Evolutionary conservation across 2,113 vertebrate species (phyloP), one percentile per base, ranked within the genome.

Genomic region (Peromyscus polionotus): DNA sequence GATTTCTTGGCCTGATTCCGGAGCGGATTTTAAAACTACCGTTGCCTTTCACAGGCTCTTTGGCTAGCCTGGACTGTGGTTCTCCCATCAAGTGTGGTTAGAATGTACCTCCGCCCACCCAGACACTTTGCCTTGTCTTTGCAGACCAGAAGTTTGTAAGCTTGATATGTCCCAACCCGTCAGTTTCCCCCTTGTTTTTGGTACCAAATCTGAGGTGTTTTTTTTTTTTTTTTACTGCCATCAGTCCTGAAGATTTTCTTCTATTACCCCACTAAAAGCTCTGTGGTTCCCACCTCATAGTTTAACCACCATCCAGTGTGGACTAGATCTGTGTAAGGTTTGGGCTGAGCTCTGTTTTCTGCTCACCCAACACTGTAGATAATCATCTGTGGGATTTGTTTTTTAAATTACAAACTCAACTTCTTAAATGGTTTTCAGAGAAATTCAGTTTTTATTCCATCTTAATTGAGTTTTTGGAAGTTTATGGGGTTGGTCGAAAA

Each of bases 21-120:
- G 16, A 61, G 1, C 24, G 19, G 42, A 20, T 39, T 67, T 61
- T 83, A 77, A 48, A 67, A 48, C 16, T 5, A 3, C 14, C 19
- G 19, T 59, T 73, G 68, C 31, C 13, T 48, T 48, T 70, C 31
- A 59, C 45, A 45, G 19, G 11, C 4, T 33, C 63, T 73, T 22
- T 5, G 8, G 7, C 6, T 6, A 2, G 4, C 33, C 31, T n/a
- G 9, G 26, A 28, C 1, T 17, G 7, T 7, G 7, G n/a, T 28
- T 28, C 13, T 42, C 28, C 20, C 13, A 26, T 59, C 5, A 20
- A 77, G 22, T 2, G 1, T 33, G 39, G 26, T 57, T 24, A 14
- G 7, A 11, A 85, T 19, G 59, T 1, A 11, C 4, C 65, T 22
- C 76, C 22, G 57, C 22, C 33, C 22, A 4, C 67, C 75, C 26